These are phyloP conservation scores for Myxocyprinus asiaticus DNA, from an alignment of 2,113 vertebrate species.

Conservation along the genomic window DNA sequence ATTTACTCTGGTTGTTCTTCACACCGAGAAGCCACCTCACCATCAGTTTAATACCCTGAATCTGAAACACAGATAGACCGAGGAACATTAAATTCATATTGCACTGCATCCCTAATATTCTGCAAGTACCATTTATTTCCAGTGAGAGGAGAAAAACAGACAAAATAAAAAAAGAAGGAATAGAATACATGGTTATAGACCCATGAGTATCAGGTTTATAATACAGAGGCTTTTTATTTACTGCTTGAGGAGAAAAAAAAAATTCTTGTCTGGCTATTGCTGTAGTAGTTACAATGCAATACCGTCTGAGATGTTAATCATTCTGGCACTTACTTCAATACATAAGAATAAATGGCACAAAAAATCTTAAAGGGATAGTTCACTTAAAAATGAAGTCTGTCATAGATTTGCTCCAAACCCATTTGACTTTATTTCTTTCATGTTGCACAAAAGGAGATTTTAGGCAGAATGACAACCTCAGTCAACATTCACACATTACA, in stretches of 20 bases:
- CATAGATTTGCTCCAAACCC: no score
- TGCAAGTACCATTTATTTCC: background rate
- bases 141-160: background rate
- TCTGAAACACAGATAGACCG: slow-evolving; percentile 68
- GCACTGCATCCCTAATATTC: background rate
- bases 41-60: slow-evolving; percentile 99
- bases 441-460: no score
- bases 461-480: no score
- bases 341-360: slow-evolving; percentile 10
- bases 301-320: background rate
- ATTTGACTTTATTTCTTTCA: no score
- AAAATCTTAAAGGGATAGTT: no score
- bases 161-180: no score
- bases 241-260: background rate
- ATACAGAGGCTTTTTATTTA: background rate
- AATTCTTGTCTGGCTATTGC: background rate
- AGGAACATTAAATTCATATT: background rate
- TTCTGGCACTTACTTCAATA: background rate
- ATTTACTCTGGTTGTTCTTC: slow-evolving; percentile 99
- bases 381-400: no score
- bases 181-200: no score
- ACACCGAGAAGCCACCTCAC: slow-evolving; percentile 96
- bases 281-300: background rate
- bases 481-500: no score
- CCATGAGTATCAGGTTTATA: background rate